Evolutionary conservation across 1,140 invertebrate species (phyloP), one percentile per base, ranked within the genome.

Genomic region (Arion vulgaris): DNA sequence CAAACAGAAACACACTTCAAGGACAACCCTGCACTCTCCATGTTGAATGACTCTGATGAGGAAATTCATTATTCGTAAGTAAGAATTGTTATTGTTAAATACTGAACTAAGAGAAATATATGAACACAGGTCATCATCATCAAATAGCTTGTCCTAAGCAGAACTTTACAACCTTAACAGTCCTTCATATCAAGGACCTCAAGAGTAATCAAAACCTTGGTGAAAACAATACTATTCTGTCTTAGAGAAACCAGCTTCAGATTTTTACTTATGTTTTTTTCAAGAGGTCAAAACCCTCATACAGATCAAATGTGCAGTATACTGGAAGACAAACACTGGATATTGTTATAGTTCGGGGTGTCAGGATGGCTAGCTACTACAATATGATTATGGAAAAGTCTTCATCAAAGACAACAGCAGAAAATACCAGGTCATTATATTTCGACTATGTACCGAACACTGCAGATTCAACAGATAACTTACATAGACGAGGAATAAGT

Each of bases 21-120:
- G 93, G 98, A 99, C 93, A 99, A 99, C 93, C 97, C 97, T 71
- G 96, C 97, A 13, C 96, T 99, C 92, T 98, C 97, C 19, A 99
- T 99, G 98, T 96, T 99, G 80, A 98, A 99, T 92, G 97, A 99
- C 91, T 98, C 97, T 0, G 98, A 99, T 91, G 98, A 99, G 93
- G 98, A 99, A 86, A 96, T 98, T 13, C 96, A 98, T 85, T 99
- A 98, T 91, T 97, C 97, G 85, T 98, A 96, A 39, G 96, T 86
- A 68, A n/a, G 36, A 57, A 23, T 28, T 28, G n/a, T 51, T 49
- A 69, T 62, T 83, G 23, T 80, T 39, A 2, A 23, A 39, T 38
- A 73, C 2, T 7, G 17, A 57, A 19, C 9, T 19, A 57, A 57
- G 2, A 19, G 26, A 19, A 23, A 57, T 57, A 23, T 23, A 11